Evolutionary conservation across 2,113 vertebrate genomes (phyloP).

Genomic region (Prionailurus viverrinus): DNA sequence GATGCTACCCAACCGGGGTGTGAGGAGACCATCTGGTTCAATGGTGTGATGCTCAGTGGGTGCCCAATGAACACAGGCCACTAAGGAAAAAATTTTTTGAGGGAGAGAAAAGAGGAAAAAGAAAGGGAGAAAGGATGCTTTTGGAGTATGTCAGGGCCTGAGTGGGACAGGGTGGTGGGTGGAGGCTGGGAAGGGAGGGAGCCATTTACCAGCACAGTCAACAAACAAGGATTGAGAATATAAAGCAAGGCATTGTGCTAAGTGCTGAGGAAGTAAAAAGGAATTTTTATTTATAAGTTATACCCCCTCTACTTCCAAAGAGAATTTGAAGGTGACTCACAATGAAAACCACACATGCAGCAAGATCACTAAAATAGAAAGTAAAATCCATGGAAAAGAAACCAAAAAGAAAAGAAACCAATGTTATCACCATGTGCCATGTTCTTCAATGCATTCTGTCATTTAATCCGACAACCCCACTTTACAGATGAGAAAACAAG

Average conservation of each 20-base stretch:
- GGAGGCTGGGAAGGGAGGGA: conserved; percentile 55
- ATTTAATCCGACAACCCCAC: neutral
- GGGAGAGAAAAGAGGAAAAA: neutral
- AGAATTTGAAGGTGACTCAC: conserved; percentile 81
- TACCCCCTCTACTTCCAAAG: conserved; percentile 79
- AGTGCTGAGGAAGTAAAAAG: conserved; percentile 73
- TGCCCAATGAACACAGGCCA: neutral
- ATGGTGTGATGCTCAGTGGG: neutral
- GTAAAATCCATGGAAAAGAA: neutral
- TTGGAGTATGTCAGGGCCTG: neutral
- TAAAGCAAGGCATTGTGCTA: conserved; percentile 78
- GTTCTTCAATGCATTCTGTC: neutral
- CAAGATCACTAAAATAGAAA: conserved; percentile 64
- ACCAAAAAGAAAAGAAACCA: conserved; percentile 1
- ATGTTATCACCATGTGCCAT: neutral
- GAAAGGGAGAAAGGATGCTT: neutral
- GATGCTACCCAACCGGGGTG: neutral
- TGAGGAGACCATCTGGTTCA: neutral
- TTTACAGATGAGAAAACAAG: neutral
- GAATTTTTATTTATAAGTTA: conserved; percentile 81
- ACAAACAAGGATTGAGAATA: conserved; percentile 49
- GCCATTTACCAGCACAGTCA: conserved; percentile 64
- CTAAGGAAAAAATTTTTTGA: neutral
- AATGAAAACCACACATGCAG: conserved; percentile 66
- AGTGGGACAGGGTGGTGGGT: conserved; percentile 59